Conservation (phyloP, 2,113 vertebrate genomes). For the Pontoporia blainvillei region DNA sequence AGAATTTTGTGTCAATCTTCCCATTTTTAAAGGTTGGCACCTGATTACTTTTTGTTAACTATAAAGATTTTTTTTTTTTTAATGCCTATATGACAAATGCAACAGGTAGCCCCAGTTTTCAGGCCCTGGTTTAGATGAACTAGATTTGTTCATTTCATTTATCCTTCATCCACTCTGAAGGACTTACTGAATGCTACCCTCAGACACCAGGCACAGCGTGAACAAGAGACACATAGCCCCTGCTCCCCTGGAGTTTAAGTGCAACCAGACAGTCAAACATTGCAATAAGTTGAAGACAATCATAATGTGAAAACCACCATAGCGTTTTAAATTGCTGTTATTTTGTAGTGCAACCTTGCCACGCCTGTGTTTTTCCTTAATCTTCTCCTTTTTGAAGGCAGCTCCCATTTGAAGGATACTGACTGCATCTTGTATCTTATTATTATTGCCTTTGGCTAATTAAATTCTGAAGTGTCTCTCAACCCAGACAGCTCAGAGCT, state of each 20-base stretch:
- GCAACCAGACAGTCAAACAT: not conserved
- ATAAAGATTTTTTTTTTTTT: not conserved
- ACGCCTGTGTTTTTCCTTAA: not conserved
- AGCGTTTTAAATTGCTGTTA: not conserved
- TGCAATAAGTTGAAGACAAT: not conserved
- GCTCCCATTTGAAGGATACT: not conserved
- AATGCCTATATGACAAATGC: not conserved
- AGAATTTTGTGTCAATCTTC: not conserved
- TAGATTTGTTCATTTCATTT: not conserved
- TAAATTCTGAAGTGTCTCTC: slow-evolving; percentile 64
- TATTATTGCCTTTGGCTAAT: slow-evolving; percentile 50
- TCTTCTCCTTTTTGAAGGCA: slow-evolving; percentile 1
- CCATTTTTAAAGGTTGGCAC: not conserved
- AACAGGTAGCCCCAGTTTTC: not conserved
- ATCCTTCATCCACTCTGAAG: not conserved
- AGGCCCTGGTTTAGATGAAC: not conserved
- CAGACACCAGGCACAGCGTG: not conserved
- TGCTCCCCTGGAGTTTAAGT: not conserved
- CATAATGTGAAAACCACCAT: not conserved
- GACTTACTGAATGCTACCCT: not conserved
- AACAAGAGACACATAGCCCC: not conserved
- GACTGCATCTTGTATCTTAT: not conserved
- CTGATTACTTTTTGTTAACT: not conserved
- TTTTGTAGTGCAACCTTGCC: not conserved
- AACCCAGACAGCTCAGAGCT: slow-evolving; percentile 8